Conservation (phyloP, 2,113 vertebrate species). For the Origma solitaria region DNA sequence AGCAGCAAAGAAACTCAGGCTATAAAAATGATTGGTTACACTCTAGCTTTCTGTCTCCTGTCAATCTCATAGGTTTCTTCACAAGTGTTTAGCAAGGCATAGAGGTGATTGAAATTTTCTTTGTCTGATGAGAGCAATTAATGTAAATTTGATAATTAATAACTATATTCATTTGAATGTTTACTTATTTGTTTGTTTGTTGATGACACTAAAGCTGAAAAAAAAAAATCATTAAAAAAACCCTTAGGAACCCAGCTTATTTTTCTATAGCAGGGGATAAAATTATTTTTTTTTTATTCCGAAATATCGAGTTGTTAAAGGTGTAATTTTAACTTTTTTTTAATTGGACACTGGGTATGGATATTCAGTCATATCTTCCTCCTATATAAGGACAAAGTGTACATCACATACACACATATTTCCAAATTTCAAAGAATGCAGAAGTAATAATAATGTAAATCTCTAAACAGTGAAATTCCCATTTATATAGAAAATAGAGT, state of each 20-base stretch:
- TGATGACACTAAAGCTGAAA: not conserved
- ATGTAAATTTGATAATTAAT: not conserved
- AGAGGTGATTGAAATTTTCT: not conserved
- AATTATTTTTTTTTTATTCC: not conserved
- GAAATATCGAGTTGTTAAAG: not conserved
- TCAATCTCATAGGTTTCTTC: not conserved
- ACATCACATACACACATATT: not conserved
- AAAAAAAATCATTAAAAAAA: not conserved
- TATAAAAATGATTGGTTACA: not conserved
- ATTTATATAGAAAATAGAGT: not conserved
- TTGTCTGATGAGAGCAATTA: not conserved
- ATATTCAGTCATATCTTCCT: not conserved
- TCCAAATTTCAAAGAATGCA: not conserved
- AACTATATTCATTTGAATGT: not conserved
- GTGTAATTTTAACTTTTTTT: not conserved
- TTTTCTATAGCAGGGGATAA: not conserved
- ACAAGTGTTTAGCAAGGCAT: not conserved
- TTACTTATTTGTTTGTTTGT: not conserved
- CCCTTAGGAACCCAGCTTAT: fast-evolving
- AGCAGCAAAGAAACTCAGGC: not conserved
- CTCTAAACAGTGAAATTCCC: not conserved
- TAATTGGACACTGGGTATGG: fast-evolving
- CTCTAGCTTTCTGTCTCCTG: not conserved
- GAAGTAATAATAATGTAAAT: not conserved
- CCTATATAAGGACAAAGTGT: not conserved